Conservation (phyloP, 1,140 invertebrate species). For the Protaetia brevitarsis region DNA sequence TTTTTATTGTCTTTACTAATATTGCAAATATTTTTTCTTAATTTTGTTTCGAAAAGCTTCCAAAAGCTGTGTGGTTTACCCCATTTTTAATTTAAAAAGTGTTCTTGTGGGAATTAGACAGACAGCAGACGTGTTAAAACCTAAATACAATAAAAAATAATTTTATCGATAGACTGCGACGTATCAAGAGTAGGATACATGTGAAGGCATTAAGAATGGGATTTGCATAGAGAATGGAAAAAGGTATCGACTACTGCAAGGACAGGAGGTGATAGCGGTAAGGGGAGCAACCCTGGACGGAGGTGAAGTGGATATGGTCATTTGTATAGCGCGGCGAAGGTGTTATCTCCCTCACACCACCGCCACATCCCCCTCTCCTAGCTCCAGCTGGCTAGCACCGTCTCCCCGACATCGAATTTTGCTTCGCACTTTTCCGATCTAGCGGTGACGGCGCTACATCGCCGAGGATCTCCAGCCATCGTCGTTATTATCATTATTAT, state of each 20-base stretch:
- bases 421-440: not conserved
- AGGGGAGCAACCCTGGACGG: not conserved
- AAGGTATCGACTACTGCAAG: not conserved
- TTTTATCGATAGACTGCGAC: too few relatives aligned
- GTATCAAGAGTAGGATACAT: not conserved
- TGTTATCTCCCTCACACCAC: slow-evolving; percentile 5
- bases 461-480: not conserved
- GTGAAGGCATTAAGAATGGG: not conserved
- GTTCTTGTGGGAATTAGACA: too few relatives aligned
- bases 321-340: not conserved
- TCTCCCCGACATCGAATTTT: not conserved
- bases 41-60: too few relatives aligned
- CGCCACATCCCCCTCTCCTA: not conserved
- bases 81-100: too few relatives aligned
- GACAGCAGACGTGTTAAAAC: too few relatives aligned
- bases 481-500: not conserved
- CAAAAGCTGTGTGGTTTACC: too few relatives aligned
- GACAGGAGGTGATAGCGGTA: not conserved
- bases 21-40: too few relatives aligned
- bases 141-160: too few relatives aligned
- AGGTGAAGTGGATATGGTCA: slow-evolving; percentile 8
- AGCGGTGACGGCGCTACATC: not conserved
- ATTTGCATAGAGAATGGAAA: slow-evolving; percentile 11
- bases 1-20: too few relatives aligned
- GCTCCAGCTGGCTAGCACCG: too few relatives aligned